phyloP scores from a whole-genome alignment of 2,888 invertebrate species.

The Mantis religiosa region DNA sequence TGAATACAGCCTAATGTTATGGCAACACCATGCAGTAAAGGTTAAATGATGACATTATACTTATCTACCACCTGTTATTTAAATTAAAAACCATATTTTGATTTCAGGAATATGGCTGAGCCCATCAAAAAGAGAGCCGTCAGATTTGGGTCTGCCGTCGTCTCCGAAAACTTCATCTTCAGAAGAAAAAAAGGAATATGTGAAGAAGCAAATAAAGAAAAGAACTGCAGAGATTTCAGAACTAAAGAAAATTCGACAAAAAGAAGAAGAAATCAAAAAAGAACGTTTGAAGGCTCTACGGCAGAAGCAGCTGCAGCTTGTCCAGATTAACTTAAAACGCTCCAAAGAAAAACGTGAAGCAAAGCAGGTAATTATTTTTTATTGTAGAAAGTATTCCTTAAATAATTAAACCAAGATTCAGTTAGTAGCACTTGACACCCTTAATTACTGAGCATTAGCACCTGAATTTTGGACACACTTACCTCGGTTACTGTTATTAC shows the following conservation, averaged over 20 bases:
- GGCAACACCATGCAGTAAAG: too few relatives aligned
- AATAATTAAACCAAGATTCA: too few relatives aligned
- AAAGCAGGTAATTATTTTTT: conserved; percentile 34
- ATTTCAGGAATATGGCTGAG: not conserved
- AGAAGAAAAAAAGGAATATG: conserved; percentile 50
- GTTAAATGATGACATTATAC: too few relatives aligned
- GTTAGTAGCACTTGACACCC: too few relatives aligned
- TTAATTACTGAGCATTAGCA: too few relatives aligned
- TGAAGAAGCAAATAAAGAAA: conserved; percentile 53
- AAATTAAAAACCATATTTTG: too few relatives aligned
- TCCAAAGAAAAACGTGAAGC: conserved; percentile 25
- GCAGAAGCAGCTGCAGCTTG: conserved; percentile 45
- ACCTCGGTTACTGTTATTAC: too few relatives aligned
- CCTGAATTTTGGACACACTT: too few relatives aligned
- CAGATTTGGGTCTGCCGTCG: not conserved
- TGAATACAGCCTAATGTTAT: too few relatives aligned
- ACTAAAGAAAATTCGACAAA: conserved; percentile 37
- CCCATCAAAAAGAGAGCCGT: not conserved
- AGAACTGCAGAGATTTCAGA: conserved; percentile 43
- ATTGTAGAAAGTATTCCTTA: not conserved
- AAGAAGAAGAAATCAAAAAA: conserved; percentile 44
- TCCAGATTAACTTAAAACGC: conserved; percentile 43
- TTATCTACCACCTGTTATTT: too few relatives aligned
- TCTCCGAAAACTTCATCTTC: not conserved
- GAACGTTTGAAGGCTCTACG: conserved; percentile 48